A percentile compares a stretch with the other conserved stretches of the same genome.
These are phyloP conservation scores for Ochropleura plecta DNA, from an alignment of 2,888 invertebrate species.

Conservation along the genomic window DNA sequence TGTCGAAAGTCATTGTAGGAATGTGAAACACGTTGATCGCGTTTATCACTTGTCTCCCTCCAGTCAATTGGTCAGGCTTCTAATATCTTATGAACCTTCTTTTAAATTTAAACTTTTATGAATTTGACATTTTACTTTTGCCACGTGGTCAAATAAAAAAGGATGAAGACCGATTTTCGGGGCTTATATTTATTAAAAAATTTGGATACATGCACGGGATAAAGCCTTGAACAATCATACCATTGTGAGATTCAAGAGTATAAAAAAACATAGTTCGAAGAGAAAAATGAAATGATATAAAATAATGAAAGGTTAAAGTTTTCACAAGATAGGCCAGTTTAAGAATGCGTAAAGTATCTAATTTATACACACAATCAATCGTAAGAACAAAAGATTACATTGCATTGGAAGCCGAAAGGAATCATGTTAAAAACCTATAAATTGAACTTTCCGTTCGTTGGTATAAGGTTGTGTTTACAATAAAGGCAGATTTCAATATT, in stretches of 20 bases:
- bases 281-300: background rate
- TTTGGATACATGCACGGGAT: background rate
- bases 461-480: background rate
- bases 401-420: background rate
- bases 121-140: background rate
- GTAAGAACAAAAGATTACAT: background rate
- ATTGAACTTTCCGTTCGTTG: background rate
- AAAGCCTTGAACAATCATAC: background rate
- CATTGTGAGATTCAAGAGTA: background rate
- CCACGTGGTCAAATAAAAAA: slow-evolving; percentile 11
- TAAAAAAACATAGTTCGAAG: background rate
- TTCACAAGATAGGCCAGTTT: background rate
- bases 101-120: background rate
- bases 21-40: background rate
- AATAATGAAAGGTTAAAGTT: background rate
- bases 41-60: background rate
- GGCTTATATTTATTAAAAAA: background rate
- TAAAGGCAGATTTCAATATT: background rate
- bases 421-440: background rate
- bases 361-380: background rate
- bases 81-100: background rate
- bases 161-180: background rate
- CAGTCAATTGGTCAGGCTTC: background rate
- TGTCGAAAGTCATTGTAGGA: background rate
- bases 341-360: background rate